These are phyloP conservation scores for Hedya salicella DNA, from an alignment of 2,888 invertebrate species.

Conservation along the genomic window DNA sequence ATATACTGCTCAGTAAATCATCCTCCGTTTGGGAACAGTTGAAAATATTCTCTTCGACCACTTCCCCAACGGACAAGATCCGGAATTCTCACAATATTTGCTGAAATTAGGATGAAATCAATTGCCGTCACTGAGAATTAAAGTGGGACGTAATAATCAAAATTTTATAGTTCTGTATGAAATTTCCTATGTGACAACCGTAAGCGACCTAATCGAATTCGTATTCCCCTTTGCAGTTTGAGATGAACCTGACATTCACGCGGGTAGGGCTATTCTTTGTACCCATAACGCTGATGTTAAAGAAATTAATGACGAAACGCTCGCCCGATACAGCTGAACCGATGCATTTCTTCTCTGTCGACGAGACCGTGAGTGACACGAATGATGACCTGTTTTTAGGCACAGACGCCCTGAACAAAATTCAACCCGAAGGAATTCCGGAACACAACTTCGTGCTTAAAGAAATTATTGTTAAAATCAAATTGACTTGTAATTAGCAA, in stretches of 20 bases:
- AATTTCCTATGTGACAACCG: neutral
- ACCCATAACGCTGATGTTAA: conserved; percentile 16
- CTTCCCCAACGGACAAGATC: conserved; percentile 5
- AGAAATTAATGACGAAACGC: conserved; percentile 1
- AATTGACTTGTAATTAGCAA: no score
- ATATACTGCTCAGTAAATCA: conserved; percentile 8
- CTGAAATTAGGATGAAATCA: conserved; percentile 5
- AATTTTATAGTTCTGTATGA: conserved; percentile 11
- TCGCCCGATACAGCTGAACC: neutral
- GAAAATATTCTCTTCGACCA: neutral
- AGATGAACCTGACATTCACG: neutral
- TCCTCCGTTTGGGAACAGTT: conserved; percentile 3
- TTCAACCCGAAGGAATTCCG: conserved; percentile 9
- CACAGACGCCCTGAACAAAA: neutral
- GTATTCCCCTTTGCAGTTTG: neutral
- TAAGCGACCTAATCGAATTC: conserved; percentile 9
- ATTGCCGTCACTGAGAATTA: neutral
- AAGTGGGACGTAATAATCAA: conserved; percentile 1
- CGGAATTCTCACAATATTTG: neutral
- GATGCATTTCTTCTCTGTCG: no score
- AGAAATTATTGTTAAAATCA: no score
- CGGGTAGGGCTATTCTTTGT: conserved; percentile 11
- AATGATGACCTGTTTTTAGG: conserved; percentile 10
- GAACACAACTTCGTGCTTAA: conserved; percentile 25
- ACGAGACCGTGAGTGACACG: conserved; percentile 4